Conservation (phyloP, 2,797 vertebrate genomes). For the Valencia hispanica region DNA sequence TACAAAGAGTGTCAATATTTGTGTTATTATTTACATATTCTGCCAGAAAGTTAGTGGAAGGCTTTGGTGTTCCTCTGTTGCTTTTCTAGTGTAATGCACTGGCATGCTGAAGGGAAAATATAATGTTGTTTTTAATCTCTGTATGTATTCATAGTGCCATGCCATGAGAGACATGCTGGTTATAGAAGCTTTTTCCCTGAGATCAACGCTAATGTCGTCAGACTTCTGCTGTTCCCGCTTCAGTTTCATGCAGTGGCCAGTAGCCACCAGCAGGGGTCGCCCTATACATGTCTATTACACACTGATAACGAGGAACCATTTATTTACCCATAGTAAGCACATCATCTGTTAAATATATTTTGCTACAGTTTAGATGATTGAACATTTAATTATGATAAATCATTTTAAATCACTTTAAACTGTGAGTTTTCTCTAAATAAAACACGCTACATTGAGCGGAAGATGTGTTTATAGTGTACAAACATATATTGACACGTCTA, state of each 20-base stretch:
- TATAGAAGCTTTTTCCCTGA: background rate
- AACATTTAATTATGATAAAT: slow-evolving; percentile 3
- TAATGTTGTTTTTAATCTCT: background rate
- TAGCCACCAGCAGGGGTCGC: slow-evolving; percentile 58
- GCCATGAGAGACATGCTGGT: background rate
- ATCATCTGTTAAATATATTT: background rate
- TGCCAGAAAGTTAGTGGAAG: background rate
- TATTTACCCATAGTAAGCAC: background rate
- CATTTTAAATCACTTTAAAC: background rate
- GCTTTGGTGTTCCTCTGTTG: background rate
- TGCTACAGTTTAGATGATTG: background rate
- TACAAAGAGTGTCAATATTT: background rate
- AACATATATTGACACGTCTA: slow-evolving; percentile 12
- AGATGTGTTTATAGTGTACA: slow-evolving; percentile 6
- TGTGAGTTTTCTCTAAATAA: background rate
- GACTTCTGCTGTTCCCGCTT: background rate
- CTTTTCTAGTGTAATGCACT: background rate
- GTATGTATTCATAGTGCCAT: background rate
- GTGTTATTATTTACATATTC: background rate
- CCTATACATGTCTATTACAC: slow-evolving; percentile 4
- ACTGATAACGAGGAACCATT: background rate
- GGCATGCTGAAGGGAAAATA: background rate
- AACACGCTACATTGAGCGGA: slow-evolving; percentile 3
- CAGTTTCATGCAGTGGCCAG: slow-evolving; percentile 7
- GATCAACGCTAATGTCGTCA: accelerated